Percentiles rank a stretch among this genome's conserved stretches.
Evolutionary conservation across 2,797 vertebrate species (phyloP).

Genomic region (Erpetoichthys calabaricus): DNA sequence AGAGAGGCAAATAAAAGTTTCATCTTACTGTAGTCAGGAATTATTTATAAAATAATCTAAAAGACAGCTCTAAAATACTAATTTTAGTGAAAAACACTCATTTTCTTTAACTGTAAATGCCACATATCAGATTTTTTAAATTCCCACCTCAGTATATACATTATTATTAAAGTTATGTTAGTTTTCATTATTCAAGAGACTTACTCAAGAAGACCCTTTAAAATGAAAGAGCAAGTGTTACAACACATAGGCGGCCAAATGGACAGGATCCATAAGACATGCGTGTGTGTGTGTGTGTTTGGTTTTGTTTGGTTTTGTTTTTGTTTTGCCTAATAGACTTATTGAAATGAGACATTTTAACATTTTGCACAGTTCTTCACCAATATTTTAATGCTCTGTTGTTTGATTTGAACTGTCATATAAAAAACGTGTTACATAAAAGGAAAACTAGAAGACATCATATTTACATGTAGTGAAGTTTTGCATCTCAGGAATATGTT

Average conservation of each 20-base stretch:
- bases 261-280: not conserved
- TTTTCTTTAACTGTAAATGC: too few relatives aligned
- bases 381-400: not conserved
- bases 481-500: constrained; percentile 55
- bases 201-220: too few relatives aligned
- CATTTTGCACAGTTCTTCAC: constrained; percentile 4
- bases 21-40: too few relatives aligned
- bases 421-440: constrained; percentile 2
- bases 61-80: too few relatives aligned
- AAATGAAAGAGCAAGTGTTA: not conserved
- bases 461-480: constrained; percentile 10
- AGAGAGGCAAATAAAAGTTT: too few relatives aligned
- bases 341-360: constrained; percentile 5
- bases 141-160: too few relatives aligned
- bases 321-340: not conserved
- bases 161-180: too few relatives aligned
- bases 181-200: too few relatives aligned
- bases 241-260: not conserved
- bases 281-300: not conserved
- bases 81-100: too few relatives aligned
- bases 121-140: too few relatives aligned
- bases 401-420: not conserved
- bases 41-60: too few relatives aligned
- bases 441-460: not conserved
- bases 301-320: not conserved